phyloP scores from a whole-genome alignment of 2,797 vertebrate species.

The Microcaecilia unicolor region DNA sequence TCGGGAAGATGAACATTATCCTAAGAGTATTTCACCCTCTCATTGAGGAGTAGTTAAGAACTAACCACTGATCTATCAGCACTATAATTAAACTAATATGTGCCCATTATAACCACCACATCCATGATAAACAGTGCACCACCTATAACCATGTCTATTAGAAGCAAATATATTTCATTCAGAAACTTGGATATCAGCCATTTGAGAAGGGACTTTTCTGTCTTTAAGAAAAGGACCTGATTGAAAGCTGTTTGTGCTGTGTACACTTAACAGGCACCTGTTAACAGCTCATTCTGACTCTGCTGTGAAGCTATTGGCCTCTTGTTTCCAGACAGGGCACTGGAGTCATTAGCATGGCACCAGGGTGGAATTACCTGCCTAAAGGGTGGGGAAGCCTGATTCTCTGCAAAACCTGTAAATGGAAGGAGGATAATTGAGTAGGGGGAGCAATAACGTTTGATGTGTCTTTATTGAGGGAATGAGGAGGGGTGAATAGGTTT shows the following conservation, averaged over 20 bases:
- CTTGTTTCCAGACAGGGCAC: conserved; percentile 24
- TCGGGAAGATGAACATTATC: no score
- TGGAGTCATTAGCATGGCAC: conserved; percentile 24
- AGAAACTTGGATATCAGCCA: no score
- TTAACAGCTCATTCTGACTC: conserved; percentile 33
- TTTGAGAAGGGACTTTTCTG: no score
- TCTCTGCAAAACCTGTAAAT: conserved; percentile 1
- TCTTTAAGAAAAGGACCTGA: conserved; percentile 14
- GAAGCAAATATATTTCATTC: no score
- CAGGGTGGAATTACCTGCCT: conserved; percentile 29
- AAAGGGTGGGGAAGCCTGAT: conserved; percentile 31
- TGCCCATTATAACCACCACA: no score
- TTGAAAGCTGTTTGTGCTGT: conserved; percentile 29
- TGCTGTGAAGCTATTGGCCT: conserved; percentile 41
- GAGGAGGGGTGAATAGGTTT: neutral
- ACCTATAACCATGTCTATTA: no score
- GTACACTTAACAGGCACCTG: conserved; percentile 33
- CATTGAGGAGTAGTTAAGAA: no score
- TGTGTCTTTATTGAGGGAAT: conserved; percentile 4
- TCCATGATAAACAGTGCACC: no score
- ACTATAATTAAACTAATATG: no score
- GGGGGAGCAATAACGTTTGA: conserved; percentile 8
- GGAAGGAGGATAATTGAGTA: neutral
- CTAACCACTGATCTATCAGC: no score
- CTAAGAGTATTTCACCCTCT: no score